Evolutionary conservation across 2,113 vertebrate genomes (phyloP), one percentile per base, ranked within the genome.

Genomic region (Oncorhynchus masou): DNA sequence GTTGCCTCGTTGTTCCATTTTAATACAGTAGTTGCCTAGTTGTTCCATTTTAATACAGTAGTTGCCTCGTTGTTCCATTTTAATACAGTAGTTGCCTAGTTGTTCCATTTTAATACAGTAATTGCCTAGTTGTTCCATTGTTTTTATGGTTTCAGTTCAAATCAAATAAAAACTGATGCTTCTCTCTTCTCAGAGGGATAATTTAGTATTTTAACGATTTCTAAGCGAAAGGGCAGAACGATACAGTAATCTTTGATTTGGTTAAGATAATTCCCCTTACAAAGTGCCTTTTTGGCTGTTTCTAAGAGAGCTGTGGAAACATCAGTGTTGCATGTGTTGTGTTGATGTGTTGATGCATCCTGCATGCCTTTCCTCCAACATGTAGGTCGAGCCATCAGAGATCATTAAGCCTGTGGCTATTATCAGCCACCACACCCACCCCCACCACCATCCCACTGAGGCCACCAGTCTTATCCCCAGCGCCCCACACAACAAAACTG

Each of bases 341-440:
- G 82, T 92, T 81, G 78, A 81, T 94, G 93, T 88, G 82, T 84
- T 74, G 85, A 89, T 90, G 90, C 93, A 90, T 86, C 75, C 51
- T 87, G 90, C 94, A 91, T 95, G 93, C 92, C 88, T 86, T 91
- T 91, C 84, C 94, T 88, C 93, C 75, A 88, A 89, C 68, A 54
- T 91, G 51, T 94, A 98, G 96, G 95, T 90, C 81, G 86, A 95
- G 87, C 91, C 92, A 85, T 88, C 92, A 87, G 95, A 96, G 92
- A 94, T 97, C 94, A 92, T 97, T 93, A 97, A 96, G 83, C 95
- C 96, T 79, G 94, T 97, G 84, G 96, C 96, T 88, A 92, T 97
- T 92, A 81, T 87, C 85, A 94, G 93, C 88, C 94, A 89, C 11
- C 79, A 88, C 20, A 86, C 90, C 48, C 89, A 86, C 48, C 77